These are phyloP conservation scores for Trachymyrmex septentrionalis DNA, from an alignment of 1,140 invertebrate species.

Conservation along the genomic window DNA sequence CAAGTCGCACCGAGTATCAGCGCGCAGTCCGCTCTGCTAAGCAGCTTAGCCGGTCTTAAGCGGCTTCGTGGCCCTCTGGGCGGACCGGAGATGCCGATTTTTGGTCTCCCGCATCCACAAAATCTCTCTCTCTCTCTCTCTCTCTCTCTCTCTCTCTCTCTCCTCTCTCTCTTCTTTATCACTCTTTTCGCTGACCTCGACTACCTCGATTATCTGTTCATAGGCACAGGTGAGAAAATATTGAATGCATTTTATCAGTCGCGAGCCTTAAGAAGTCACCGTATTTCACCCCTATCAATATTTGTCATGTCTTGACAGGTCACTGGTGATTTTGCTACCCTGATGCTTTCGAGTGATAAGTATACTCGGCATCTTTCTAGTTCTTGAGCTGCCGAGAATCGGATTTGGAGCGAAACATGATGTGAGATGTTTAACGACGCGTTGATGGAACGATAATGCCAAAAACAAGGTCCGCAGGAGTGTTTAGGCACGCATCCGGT, in stretches of 20 bases:
- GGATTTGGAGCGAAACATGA: conserved; percentile 7
- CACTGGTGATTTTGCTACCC: not conserved
- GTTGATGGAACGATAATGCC: conserved; percentile 29
- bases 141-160: not conserved
- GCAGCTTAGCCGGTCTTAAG: conserved; percentile 73
- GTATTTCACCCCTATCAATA: not conserved
- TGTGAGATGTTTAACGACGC: conserved; percentile 12
- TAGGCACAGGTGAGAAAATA: conserved; percentile 28
- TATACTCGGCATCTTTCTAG: not conserved
- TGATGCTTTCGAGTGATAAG: not conserved
- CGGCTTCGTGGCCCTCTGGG: conserved; percentile 60
- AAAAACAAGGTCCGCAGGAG: not conserved
- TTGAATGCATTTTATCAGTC: not conserved
- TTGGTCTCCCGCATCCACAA: conserved; percentile 39
- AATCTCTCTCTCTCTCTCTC: not conserved
- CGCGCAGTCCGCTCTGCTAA: conserved; percentile 51
- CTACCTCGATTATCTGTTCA: not conserved
- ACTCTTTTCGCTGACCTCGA: not conserved
- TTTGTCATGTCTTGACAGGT: not conserved
- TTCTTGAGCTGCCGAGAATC: not conserved
- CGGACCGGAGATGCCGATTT: conserved; percentile 49
- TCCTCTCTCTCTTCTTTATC: not conserved
- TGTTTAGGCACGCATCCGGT: conserved; percentile 20
- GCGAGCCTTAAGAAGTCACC: not conserved
- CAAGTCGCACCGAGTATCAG: conserved; percentile 39